Base-by-base conservation (phyloP, 2,888 invertebrate genomes). In the Clanis bilineata region DNA sequence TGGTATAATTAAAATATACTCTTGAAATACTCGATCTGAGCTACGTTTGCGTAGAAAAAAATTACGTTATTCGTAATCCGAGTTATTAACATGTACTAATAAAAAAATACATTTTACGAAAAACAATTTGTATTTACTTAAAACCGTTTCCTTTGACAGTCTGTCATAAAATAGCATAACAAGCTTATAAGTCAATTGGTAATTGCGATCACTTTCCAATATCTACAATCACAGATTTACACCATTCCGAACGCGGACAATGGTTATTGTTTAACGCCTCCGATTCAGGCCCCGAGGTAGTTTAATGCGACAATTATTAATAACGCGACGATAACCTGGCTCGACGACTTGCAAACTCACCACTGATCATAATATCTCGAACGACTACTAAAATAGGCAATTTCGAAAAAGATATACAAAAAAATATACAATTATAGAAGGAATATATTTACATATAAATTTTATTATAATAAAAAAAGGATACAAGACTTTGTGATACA, bases 231-330 rank as follows among this genome's bases (percentile, higher is more conserved):
- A 18, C 28, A 51, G 28, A 32, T 51, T 51, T 18, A 21, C 51
- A 32, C 51, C 15, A 51, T 7, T 18, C 25, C 4, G n/a, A 12
- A 39, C 39, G 47, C 23, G 5, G 38, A 39, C 25, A 73, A 72
- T 71, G 63, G 62, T 71, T 72, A 76, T 78, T 77, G 76, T 77
- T 71, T 72, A 64, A 63, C 66, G 70, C 71, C 63, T 64, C 68
- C 59, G 64, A 68, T 64, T 61, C 62, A 9, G 72, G 71, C 67
- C 65, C n/a, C 23, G 64, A n/a, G 64, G 70, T 57, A 0, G 12
- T n/a, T 47, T 39, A 58, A 51, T 28, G 18, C 6, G 51, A 39
- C 51, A 39, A 28, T 51, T 28, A 58, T 51, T 47, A 58, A 58
- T 58, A 58, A 58, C 47, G 15, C 21, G 28, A 12, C 12, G 25